Percentiles rank a stretch among this genome's conserved stretches.
phyloP scores from a whole-genome alignment of 2,888 invertebrate species.

The Adelognathus sp. region DNA sequence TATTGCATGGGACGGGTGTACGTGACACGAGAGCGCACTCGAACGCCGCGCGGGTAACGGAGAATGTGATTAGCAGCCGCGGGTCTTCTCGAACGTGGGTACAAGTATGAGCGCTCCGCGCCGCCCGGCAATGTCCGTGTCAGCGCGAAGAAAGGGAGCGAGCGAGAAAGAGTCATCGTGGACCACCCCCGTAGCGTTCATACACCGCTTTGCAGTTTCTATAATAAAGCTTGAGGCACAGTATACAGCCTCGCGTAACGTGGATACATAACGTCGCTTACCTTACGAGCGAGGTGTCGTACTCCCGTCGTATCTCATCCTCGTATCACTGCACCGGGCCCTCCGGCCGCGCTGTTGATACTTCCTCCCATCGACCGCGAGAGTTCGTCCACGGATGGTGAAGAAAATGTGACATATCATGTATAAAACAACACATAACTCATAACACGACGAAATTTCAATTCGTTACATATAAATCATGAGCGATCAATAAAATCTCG shows the following conservation, averaged over 20 bases:
- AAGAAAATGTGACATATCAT: constrained; percentile 34
- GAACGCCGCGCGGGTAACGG: constrained; percentile 63
- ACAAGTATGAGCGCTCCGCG: constrained; percentile 10
- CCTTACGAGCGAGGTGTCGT: constrained; percentile 69
- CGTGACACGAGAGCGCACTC: constrained; percentile 57
- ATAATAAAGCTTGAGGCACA: constrained; percentile 24
- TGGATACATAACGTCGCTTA: constrained; percentile 71
- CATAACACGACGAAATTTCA: not conserved
- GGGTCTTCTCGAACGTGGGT: not conserved
- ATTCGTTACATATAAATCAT: too few species aligned
- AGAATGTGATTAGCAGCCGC: constrained; percentile 69
- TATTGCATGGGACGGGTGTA: constrained; percentile 8
- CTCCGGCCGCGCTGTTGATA: constrained; percentile 43
- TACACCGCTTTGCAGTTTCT: constrained; percentile 48
- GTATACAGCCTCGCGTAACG: constrained; percentile 47
- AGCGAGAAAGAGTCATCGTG: constrained; percentile 41
- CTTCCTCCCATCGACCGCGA: constrained; percentile 10
- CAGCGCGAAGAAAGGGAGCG: constrained; percentile 42
- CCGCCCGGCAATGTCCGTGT: constrained; percentile 17
- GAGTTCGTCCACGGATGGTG: constrained; percentile 3
- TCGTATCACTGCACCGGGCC: constrained; percentile 63
- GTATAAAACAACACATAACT: not conserved
- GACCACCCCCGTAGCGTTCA: constrained; percentile 72
- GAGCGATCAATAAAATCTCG: too few species aligned
- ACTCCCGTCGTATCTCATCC: constrained; percentile 72